Conservation (phyloP, 2,888 invertebrate species). For the Heliothis peltigera region DNA sequence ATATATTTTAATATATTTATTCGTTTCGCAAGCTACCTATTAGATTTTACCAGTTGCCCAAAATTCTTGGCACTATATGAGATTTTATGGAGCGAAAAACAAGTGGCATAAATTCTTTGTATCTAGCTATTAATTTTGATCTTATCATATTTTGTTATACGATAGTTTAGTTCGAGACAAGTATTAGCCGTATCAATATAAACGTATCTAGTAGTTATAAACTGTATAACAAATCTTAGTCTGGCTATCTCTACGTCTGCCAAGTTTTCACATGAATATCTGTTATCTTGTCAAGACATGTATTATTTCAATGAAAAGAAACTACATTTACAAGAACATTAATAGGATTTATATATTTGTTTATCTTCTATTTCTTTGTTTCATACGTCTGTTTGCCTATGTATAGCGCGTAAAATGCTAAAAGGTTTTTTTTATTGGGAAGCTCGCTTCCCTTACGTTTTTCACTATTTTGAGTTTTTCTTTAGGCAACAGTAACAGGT, state of each 20-base stretch:
- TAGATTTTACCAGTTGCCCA: slow-evolving; percentile 4
- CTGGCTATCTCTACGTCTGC: slow-evolving; percentile 29
- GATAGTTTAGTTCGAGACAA: slow-evolving; percentile 35
- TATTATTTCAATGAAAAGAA: slow-evolving; percentile 24
- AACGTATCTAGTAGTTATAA: slow-evolving; percentile 30
- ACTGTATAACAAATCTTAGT: slow-evolving; percentile 34
- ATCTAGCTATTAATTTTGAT: slow-evolving; percentile 26
- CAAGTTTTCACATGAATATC: slow-evolving; percentile 49
- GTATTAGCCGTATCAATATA: slow-evolving; percentile 38
- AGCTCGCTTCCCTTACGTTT: neutral
- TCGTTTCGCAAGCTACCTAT: no score
- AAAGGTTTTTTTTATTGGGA: slow-evolving; percentile 10
- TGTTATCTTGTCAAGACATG: slow-evolving; percentile 36
- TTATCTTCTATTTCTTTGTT: slow-evolving; percentile 18
- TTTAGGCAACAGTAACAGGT: slow-evolving; percentile 21
- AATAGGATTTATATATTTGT: slow-evolving; percentile 24
- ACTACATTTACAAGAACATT: slow-evolving; percentile 14
- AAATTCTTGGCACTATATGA: slow-evolving; percentile 35
- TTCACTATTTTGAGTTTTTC: slow-evolving; percentile 7
- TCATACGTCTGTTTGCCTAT: neutral
- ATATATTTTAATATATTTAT: neutral
- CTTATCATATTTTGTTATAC: slow-evolving; percentile 25
- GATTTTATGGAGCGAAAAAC: slow-evolving; percentile 38
- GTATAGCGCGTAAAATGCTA: slow-evolving; percentile 5
- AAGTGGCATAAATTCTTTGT: slow-evolving; percentile 19